phyloP scores from a whole-genome alignment of 2,113 vertebrate species.

The Scomber colias region DNA sequence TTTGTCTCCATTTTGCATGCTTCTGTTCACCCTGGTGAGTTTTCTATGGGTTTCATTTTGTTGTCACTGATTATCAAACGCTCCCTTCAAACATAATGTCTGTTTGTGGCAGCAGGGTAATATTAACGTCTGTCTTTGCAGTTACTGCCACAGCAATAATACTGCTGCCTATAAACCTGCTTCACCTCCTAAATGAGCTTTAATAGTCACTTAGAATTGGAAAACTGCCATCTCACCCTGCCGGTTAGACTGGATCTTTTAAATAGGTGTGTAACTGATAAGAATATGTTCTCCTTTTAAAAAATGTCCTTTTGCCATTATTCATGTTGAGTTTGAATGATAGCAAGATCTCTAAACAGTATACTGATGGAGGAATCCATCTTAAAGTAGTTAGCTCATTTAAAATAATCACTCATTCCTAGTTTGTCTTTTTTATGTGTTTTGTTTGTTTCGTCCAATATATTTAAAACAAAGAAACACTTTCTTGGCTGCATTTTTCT shows the following conservation, averaged over 20 bases:
- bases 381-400: too few species aligned
- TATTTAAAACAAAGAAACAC: too few species aligned
- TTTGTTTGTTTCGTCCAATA: too few species aligned
- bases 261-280: slow-evolving; percentile 63
- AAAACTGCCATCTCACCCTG: slow-evolving; percentile 60
- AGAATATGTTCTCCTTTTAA: slow-evolving; percentile 50
- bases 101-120: slow-evolving; percentile 43
- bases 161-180: slow-evolving; percentile 52
- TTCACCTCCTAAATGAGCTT: slow-evolving; percentile 59
- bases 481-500: too few species aligned
- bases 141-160: slow-evolving; percentile 55
- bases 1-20: neutral
- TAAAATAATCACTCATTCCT: too few species aligned
- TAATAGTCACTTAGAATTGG: slow-evolving; percentile 65
- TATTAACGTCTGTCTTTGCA: slow-evolving; percentile 56
- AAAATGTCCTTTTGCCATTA: slow-evolving; percentile 17
- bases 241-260: slow-evolving; percentile 67
- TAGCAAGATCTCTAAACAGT: slow-evolving; percentile 35
- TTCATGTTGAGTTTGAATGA: slow-evolving; percentile 59
- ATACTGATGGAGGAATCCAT: slow-evolving; percentile 1
- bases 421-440: neutral
- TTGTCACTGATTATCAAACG: slow-evolving; percentile 10
- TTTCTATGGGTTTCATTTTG: slow-evolving; percentile 5
- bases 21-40: neutral
- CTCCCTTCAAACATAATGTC: slow-evolving; percentile 30